Evolutionary conservation across 2,888 invertebrate species (phyloP), one percentile per base, ranked within the genome.

Genomic region (Trypoxylon attenuatum): DNA sequence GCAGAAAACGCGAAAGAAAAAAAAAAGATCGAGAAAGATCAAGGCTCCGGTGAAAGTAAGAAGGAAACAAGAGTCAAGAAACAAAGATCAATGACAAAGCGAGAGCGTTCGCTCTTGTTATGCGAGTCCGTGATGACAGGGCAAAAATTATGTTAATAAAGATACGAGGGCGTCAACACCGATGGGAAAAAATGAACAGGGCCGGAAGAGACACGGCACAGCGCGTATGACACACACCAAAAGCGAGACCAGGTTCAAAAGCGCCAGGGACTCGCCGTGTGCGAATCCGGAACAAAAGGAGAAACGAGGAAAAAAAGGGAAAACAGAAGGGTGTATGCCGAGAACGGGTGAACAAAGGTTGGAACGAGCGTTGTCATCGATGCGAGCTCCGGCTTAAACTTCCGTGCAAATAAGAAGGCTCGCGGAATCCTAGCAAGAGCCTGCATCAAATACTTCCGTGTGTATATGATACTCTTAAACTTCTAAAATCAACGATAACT

Each of bases 401-500:
- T 46, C 23, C 25, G 6, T 22, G 15, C 45, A 13, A 46, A 23
- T 46, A 25, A 15, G 15, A 15, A 23, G 25, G 23, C 5, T 46
- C 13, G 23, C 25, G 22, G 45, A 25, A 25, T 15, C 10, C 38
- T 13, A 10, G 62, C 43, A 45, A 41, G 15, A n/a, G n/a, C n/a
- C n/a, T n/a, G n/a, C n/a, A n/a, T n/a, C n/a, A n/a, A n/a, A n/a
- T n/a, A n/a, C n/a, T n/a, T n/a, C n/a, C n/a, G n/a, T n/a, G n/a
- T n/a, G 46, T 41, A 50, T 51, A 50, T 65, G 64, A 38, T 27
- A 38, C 19, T 38, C 41, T 19, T 13, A 21, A 82, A 82, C 82
- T 82, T 80, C 78, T 78, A 77, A 78, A 82, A 82, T 82, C 82
- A 82, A 82, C n/a, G n/a, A n/a, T n/a, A n/a, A n/a, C n/a, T n/a